Percentiles rank a stretch among this genome's conserved stretches.
phyloP scores from a whole-genome alignment of 2,888 invertebrate genomes.

The Euplexia lucipara region DNA sequence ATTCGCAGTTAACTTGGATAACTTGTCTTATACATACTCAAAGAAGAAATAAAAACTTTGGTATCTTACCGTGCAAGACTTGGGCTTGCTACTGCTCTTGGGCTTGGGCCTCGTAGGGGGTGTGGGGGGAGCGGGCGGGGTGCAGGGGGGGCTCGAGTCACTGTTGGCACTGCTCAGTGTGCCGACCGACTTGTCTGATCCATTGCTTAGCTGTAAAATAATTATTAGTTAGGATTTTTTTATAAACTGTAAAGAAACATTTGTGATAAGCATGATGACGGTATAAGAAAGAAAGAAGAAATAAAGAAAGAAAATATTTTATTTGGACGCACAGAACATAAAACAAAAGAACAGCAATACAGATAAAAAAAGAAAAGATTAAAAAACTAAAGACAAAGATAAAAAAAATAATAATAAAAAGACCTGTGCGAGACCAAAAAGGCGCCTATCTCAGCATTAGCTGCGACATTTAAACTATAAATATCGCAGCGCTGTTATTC shows the following conservation, averaged over 20 bases:
- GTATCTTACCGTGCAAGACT: conserved; percentile 76
- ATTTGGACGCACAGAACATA: no score
- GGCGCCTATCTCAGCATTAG: no score
- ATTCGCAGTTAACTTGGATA: neutral
- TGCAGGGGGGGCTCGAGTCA: conserved; percentile 85
- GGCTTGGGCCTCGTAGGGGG: conserved; percentile 79
- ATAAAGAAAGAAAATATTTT: no score
- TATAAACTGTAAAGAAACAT: neutral
- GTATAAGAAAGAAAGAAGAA: no score
- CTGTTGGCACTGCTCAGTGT: conserved; percentile 72
- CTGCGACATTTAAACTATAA: no score
- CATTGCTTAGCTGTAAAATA: conserved; percentile 81
- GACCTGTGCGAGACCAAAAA: no score
- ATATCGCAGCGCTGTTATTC: no score
- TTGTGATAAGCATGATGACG: no score
- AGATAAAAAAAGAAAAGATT: no score
- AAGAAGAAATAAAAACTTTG: conserved; percentile 8
- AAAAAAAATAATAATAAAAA: no score
- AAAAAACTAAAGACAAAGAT: no score
- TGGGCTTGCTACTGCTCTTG: conserved; percentile 73
- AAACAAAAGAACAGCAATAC: no score
- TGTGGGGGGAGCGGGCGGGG: conserved; percentile 79
- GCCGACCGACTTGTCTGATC: conserved; percentile 80
- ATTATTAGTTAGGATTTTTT: neutral
- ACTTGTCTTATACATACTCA: conserved; percentile 15